Conservation (phyloP, 2,113 vertebrate species). For the Candoia aspera region DNA sequence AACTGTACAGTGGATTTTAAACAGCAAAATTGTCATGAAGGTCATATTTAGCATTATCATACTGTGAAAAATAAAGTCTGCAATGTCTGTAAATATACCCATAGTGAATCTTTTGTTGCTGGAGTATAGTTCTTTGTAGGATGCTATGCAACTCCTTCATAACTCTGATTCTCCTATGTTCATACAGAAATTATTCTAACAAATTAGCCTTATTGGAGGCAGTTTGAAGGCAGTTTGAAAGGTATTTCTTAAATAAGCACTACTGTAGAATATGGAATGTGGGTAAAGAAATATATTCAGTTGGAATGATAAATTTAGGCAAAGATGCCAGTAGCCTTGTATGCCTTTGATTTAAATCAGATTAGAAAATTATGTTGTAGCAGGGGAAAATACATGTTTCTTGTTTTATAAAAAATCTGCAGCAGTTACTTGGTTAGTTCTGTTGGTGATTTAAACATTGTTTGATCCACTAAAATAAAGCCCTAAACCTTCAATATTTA, state of each 20-base stretch:
- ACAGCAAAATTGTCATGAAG: neutral
- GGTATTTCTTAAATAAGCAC: neutral
- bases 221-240: neutral
- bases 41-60: neutral
- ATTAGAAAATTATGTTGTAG: neutral
- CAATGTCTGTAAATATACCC: neutral
- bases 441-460: neutral
- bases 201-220: constrained; percentile 1
- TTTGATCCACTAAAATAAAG: neutral
- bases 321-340: neutral
- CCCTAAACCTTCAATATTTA: neutral
- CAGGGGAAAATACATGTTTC: neutral
- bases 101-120: neutral
- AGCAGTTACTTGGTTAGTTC: neutral
- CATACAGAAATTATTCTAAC: neutral
- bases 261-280: neutral
- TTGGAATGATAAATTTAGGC: neutral
- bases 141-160: neutral
- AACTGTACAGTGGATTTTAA: neutral
- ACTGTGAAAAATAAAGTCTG: neutral
- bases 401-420: neutral
- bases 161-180: neutral
- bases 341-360: neutral
- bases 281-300: neutral
- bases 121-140: neutral